Base-by-base conservation (phyloP, 1,140 invertebrate genomes). In the Dendroctonus ponderosae region DNA sequence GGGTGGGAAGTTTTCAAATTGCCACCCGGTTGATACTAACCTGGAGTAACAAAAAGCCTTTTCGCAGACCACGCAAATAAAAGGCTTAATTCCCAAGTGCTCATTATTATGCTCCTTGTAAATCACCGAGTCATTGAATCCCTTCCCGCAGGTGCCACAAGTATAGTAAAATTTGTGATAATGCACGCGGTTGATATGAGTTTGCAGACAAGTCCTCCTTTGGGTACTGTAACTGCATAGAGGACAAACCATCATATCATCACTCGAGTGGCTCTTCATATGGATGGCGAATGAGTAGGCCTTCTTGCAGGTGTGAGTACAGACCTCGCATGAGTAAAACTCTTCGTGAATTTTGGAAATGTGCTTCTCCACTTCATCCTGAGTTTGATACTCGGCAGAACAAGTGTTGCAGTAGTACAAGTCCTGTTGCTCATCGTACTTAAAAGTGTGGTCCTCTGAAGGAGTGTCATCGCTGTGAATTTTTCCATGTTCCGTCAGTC, bases 21-120 rank as follows among this genome's bases (percentile, higher is more conserved):
- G n/a, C n/a, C n/a, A n/a, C n/a, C n/a, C n/a, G n/a, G n/a, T n/a
- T n/a, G 26, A 26, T 48, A 85, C 77, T 51, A 7, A 63, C 62
- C 62, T 52, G 8, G 77, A 86, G 66, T 71, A 73, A 38, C 70
- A 68, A 44, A 69, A 89, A 3, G 79, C 78, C 58, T 85, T 84
- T 2, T 82, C 80, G 71, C 88, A 90, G 3, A 86, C 79, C 52
- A 84, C 83, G 70, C 89, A 90, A 38, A 78, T 77, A 70, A 85
- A 86, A 0, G 87, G 85, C 71, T 86, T 84, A 71, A 91, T 89
- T 0, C 89, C 86, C 0, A 85, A 85, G 8, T 89, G 82, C 5
- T 86, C 87, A 71, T 88, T 85, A 67, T 85, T 79, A 58, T 89
- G 86, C 69, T 86, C 85, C 42, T 71, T 75, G 57, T 63, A 75